Conservation (phyloP, 2,797 vertebrate species). For the Phrynocephalus vlangalii region DNA sequence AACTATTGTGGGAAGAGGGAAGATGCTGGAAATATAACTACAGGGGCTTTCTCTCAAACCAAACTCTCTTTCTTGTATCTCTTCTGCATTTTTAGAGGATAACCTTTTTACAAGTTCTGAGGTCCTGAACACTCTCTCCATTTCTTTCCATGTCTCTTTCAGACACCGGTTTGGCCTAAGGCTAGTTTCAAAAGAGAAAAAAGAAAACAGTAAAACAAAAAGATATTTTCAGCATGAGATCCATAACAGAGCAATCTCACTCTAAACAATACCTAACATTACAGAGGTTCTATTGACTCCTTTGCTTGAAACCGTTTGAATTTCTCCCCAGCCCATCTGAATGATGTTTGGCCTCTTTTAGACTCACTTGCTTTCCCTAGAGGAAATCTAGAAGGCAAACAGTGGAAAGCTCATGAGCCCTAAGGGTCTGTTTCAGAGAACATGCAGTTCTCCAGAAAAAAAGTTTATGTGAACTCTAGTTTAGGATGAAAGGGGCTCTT, state of each 20-base stretch:
- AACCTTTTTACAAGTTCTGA: conserved; percentile 51
- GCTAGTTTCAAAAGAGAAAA: conserved; percentile 70
- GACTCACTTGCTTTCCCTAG: conserved; percentile 48
- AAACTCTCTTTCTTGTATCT: conserved; percentile 47
- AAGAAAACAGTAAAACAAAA: conserved; percentile 46
- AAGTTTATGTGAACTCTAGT: conserved; percentile 52
- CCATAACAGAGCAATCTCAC: conserved; percentile 67
- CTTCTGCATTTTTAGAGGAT: conserved; percentile 56
- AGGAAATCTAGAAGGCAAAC: conserved; percentile 60
- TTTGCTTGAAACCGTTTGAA: conserved; percentile 66
- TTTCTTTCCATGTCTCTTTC: conserved; percentile 52
- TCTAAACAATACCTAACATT: conserved; percentile 65
- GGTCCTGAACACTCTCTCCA: conserved; percentile 48
- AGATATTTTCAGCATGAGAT: conserved; percentile 70
- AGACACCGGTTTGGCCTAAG: conserved; percentile 66
- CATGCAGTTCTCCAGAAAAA: conserved; percentile 61
- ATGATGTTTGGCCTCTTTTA: conserved; percentile 68
- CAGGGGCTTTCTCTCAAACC: conserved; percentile 29
- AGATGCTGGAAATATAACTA: conserved; percentile 43
- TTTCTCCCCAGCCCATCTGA: conserved; percentile 66
- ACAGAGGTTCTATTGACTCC: conserved; percentile 58
- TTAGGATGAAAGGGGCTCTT: conserved; percentile 15
- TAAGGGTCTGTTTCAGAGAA: conserved; percentile 60
- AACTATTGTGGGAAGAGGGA: conserved; percentile 28
- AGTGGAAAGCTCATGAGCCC: conserved; percentile 61